Base-by-base conservation (phyloP, 2,888 invertebrate species). In the Isoperla grammatica region DNA sequence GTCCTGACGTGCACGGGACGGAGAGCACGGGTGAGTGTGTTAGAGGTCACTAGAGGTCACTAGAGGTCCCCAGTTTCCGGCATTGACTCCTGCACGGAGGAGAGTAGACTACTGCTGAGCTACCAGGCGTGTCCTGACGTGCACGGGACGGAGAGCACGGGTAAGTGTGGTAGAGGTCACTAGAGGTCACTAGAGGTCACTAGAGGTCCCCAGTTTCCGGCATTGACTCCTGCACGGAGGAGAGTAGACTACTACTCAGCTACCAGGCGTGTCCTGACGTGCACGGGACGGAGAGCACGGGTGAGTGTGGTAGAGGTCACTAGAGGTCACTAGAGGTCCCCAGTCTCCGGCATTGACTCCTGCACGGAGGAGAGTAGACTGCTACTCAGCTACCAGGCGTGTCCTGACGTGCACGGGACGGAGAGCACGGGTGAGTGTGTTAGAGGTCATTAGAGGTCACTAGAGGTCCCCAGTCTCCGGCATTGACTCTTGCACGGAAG, bases 111-210 rank as follows among this genome's bases (percentile, higher is more conserved):
- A 57, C 81, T 95, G 66, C 86, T 96, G 71, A 89, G 89, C 75
- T 95, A 94, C 75, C 94, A 95, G 74, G 94, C 94, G 5, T 96
- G 96, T 73, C 92, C 92, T 15, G 94, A 95, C 75, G 88, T 95
- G 4, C 84, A 86, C 66, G 92, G 90, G 55, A 90, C 94, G 1
- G 95, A 95, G 73, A 93, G 92, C 73, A 89, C 92, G 70, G 90
- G 94, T 93, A 76, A 76, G 77, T 67, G n/a, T n/a, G 29, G 4
- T 6, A 29, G 8, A 29, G 29, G 29, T 29, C 29, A 29, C 5
- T 29, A 29, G 29, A 29, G 29, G 29, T 29, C 29, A 8, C 8
- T 29, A 4, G 8, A 29, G 29, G 29, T 29, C 29, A 29, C 5
- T 29, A 29, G 29, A 29, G 85, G 66, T 86, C 85, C 69, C 29